A percentile compares a stretch with the other conserved stretches of the same genome.
phyloP scores from a whole-genome alignment of 2,888 invertebrate genomes.

The Phymatocera aterrima region DNA sequence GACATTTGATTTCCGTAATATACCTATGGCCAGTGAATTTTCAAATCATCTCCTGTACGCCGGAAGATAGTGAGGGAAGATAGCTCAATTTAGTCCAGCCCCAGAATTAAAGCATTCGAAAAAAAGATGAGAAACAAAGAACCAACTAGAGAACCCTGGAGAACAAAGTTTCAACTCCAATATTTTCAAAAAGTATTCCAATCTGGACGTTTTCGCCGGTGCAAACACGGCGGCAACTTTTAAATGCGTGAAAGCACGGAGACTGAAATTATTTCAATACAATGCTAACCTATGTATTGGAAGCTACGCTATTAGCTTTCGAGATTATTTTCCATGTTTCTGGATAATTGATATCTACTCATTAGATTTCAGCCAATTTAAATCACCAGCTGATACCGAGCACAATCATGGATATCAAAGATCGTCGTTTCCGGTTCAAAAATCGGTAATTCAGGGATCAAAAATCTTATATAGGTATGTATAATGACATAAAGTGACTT shows the following conservation, averaged over 20 bases:
- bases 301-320: neutral
- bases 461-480: no score
- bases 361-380: neutral
- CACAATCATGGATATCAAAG: neutral
- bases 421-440: neutral
- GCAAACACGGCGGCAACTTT: no score
- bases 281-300: neutral
- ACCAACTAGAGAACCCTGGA: no score
- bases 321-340: neutral
- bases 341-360: neutral
- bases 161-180: no score
- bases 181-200: no score
- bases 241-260: neutral
- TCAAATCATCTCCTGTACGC: neutral
- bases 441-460: neutral
- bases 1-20: no score
- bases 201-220: no score
- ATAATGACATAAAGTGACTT: neutral
- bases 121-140: no score
- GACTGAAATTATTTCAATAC: neutral
- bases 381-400: neutral
- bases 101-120: no score
- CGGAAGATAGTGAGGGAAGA: no score
- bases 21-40: conserved; percentile 8
- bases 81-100: no score